phyloP scores from a whole-genome alignment of 1,140 invertebrate species.

The Globodera ellingtonae region DNA sequence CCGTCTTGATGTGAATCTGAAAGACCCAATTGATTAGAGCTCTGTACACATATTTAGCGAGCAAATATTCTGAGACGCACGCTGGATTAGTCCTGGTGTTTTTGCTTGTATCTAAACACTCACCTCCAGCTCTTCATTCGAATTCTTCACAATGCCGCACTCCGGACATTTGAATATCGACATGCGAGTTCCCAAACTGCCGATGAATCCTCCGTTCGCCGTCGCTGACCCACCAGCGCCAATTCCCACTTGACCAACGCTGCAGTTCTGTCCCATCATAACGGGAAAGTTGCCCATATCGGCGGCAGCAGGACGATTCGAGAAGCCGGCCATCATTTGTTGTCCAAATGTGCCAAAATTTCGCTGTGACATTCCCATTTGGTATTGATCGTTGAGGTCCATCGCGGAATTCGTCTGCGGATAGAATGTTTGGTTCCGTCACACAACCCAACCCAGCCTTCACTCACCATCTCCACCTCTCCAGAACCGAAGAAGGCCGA shows the following conservation, averaged over 20 bases:
- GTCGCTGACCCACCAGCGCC: background rate
- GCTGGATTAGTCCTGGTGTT: background rate
- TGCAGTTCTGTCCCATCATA: background rate
- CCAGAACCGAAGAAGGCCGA: background rate
- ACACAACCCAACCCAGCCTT: too few relatives aligned
- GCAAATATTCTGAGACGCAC: background rate
- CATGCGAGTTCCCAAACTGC: slow-evolving; percentile 10
- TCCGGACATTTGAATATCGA: slow-evolving; percentile 54
- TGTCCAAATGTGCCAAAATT: slow-evolving; percentile 1
- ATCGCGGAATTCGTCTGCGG: background rate
- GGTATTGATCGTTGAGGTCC: background rate
- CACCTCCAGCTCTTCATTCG: slow-evolving; percentile 50
- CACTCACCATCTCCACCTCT: background rate
- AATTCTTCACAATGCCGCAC: slow-evolving; percentile 43
- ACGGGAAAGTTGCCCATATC: background rate
- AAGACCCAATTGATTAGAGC: background rate
- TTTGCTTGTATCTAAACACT: background rate
- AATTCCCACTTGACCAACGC: too few relatives aligned
- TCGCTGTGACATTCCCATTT: background rate
- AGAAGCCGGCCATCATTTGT: background rate
- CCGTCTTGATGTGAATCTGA: slow-evolving; percentile 58
- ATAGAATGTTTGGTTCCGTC: background rate
- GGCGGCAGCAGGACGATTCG: background rate
- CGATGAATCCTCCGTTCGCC: background rate
- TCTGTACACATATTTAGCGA: background rate